Percentiles rank a stretch among this genome's conserved stretches.
phyloP scores from a whole-genome alignment of 1,140 invertebrate genomes.

The Drosophila nannoptera region DNA sequence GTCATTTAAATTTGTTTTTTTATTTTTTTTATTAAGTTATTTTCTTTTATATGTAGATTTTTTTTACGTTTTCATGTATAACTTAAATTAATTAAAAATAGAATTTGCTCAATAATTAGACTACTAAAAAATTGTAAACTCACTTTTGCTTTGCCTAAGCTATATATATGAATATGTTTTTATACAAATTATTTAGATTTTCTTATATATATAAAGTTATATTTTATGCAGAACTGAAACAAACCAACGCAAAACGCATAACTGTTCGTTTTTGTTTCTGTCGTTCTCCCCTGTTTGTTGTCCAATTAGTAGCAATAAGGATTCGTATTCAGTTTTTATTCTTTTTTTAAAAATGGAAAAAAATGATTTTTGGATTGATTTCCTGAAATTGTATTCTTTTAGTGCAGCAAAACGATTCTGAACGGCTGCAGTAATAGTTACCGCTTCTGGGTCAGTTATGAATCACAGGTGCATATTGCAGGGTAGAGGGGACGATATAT shows the following conservation, averaged over 20 bases:
- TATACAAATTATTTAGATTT: conserved; percentile 9
- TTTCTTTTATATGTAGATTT: conserved; percentile 22
- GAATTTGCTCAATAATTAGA: conserved; percentile 41
- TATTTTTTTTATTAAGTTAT: conserved; percentile 46
- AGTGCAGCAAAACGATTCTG: conserved; percentile 17
- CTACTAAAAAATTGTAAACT: conserved; percentile 56
- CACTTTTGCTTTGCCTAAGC: conserved; percentile 57
- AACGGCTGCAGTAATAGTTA: conserved; percentile 41
- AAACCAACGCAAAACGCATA: conserved; percentile 28
- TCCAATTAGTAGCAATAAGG: conserved; percentile 19
- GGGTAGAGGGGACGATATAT: conserved; percentile 8
- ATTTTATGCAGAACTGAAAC: conserved; percentile 52
- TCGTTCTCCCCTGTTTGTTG: neutral
- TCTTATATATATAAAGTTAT: conserved; percentile 34
- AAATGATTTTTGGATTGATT: conserved; percentile 11
- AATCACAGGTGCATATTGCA: conserved; percentile 64
- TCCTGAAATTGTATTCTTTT: conserved; percentile 40
- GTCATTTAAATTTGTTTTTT: conserved; percentile 8
- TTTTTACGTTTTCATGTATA: conserved; percentile 42
- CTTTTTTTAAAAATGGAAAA: conserved; percentile 29
- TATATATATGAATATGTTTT: conserved; percentile 30
- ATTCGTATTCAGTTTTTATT: conserved; percentile 31
- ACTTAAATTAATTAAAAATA: conserved; percentile 62
- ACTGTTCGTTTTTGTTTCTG: neutral
- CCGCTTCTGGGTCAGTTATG: conserved; percentile 60